Evolutionary conservation across 2,797 vertebrate species (phyloP).

Genomic region (Steatocranus sp.): DNA sequence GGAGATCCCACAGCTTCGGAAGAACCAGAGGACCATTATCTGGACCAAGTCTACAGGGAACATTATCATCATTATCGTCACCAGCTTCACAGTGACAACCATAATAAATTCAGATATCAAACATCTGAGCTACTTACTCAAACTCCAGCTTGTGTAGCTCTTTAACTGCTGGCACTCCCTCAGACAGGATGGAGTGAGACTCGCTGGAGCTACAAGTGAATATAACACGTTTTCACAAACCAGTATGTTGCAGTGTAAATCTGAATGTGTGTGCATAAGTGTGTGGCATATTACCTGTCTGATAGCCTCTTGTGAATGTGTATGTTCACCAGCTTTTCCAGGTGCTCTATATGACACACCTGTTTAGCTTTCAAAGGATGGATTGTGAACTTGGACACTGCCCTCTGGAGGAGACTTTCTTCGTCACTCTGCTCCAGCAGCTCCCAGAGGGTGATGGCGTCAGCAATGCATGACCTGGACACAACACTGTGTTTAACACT

Average conservation of each 20-base stretch:
- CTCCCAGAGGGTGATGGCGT: conserved; percentile 84
- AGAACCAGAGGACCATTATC: conserved; percentile 76
- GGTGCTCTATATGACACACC: conserved; percentile 80
- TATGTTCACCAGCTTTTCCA: conserved; percentile 80
- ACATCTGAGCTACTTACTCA: conserved; percentile 75
- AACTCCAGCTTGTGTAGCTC: conserved; percentile 84
- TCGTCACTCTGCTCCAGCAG: conserved; percentile 73
- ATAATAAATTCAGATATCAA: background rate
- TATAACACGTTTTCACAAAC: background rate
- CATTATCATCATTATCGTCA: background rate
- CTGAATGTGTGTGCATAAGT: background rate
- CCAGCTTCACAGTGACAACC: background rate
- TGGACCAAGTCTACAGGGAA: conserved; percentile 78
- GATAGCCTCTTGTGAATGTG: conserved; percentile 72
- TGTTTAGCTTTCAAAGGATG: conserved; percentile 85
- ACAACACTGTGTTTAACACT: background rate
- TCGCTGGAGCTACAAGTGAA: conserved; percentile 36
- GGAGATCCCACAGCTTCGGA: conserved; percentile 76
- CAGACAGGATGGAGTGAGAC: conserved; percentile 45
- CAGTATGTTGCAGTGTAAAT: background rate
- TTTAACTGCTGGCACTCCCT: conserved; percentile 81
- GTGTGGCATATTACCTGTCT: conserved; percentile 57
- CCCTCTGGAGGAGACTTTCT: conserved; percentile 59
- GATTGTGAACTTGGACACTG: conserved; percentile 83
- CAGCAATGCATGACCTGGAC: conserved; percentile 82